Evolutionary conservation across 1,140 invertebrate species (phyloP).

Genomic region (Diorhabda sublineata): DNA sequence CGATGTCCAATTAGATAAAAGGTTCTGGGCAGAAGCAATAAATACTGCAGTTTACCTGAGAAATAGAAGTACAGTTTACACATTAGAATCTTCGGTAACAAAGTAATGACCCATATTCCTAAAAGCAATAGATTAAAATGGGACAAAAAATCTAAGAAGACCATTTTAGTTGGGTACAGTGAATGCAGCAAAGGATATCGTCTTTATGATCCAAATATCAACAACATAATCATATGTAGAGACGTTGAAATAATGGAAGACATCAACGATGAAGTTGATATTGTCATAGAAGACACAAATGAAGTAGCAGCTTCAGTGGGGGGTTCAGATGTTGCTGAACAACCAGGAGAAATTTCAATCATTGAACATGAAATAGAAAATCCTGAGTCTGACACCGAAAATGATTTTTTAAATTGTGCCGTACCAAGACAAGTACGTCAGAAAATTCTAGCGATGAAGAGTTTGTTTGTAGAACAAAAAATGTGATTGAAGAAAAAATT

Average conservation of each 20-base stretch:
- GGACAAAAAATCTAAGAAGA: conserved; percentile 26
- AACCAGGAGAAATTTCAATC: background rate
- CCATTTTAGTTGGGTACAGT: conserved; percentile 30
- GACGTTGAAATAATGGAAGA: conserved; percentile 15
- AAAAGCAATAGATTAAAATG: conserved; percentile 32
- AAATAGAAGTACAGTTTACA: conserved; percentile 18
- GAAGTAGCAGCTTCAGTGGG: background rate
- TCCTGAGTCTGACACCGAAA: no score
- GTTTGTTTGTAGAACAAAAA: background rate
- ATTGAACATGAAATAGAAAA: no score
- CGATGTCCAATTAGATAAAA: conserved; percentile 36
- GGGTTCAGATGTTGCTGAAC: background rate
- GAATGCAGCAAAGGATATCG: conserved; percentile 20
- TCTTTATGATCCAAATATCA: conserved; percentile 7
- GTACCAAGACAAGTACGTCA: no score
- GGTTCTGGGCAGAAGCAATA: conserved; percentile 45
- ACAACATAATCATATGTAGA: conserved; percentile 12
- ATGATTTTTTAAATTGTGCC: no score
- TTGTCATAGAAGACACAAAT: background rate
- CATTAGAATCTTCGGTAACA: conserved; percentile 37
- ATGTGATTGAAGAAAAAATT: background rate
- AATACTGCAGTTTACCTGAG: conserved; percentile 25
- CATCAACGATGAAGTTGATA: background rate
- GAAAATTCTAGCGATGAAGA: background rate
- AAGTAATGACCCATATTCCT: conserved; percentile 33